Percentiles rank a stretch among this genome's conserved stretches.
phyloP scores from a whole-genome alignment of 2,888 invertebrate species.

The Eilema sororculum region DNA sequence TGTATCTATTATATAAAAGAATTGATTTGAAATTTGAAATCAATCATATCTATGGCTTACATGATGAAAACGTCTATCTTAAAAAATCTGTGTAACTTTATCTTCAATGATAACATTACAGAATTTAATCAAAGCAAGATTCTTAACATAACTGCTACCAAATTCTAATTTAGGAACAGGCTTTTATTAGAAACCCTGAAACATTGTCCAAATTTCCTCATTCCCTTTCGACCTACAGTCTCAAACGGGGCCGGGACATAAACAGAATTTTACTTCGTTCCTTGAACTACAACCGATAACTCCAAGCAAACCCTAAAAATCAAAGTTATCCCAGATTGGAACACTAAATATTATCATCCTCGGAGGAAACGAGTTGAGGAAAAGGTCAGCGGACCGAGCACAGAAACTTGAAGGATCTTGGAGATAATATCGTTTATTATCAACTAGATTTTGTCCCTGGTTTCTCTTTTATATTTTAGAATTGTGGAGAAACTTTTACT shows the following conservation, averaged over 20 bases:
- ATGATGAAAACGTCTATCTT: neutral
- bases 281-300: conserved; percentile 39
- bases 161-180: neutral
- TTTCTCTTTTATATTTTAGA: conserved; percentile 26
- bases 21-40: conserved; percentile 30
- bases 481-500: conserved; percentile 19
- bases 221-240: neutral
- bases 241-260: conserved; percentile 24
- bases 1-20: conserved; percentile 9
- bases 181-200: neutral
- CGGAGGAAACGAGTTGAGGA: conserved; percentile 38
- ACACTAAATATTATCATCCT: conserved; percentile 57
- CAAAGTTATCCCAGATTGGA: conserved; percentile 52
- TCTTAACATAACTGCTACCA: neutral
- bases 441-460: conserved; percentile 37
- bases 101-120: neutral
- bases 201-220: neutral
- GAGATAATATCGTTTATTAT: conserved; percentile 52
- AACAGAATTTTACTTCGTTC: conserved; percentile 43
- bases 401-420: conserved; percentile 43
- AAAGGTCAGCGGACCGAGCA: conserved; percentile 47
- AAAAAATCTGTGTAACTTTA: neutral
- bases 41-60: neutral
- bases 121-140: neutral
- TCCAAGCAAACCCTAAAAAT: conserved; percentile 46